Evolutionary conservation across 2,888 invertebrate species (phyloP).

Genomic region (Campoletis raptor): DNA sequence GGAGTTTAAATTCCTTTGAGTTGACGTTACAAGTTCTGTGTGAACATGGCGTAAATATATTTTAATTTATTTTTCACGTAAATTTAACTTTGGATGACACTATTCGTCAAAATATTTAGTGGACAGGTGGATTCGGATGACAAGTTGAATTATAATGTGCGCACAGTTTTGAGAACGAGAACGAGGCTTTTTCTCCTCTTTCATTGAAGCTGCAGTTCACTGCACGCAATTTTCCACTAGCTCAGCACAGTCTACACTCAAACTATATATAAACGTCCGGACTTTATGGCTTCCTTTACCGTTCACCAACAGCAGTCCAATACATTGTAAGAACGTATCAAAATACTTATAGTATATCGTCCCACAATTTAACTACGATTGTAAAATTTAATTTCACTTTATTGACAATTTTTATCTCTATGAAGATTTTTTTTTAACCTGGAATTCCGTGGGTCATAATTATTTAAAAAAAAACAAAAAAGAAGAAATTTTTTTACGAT

Average conservation of each 20-base stretch:
- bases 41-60: neutral
- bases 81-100: neutral
- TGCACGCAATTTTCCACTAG: constrained; percentile 77
- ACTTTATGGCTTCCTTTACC: constrained; percentile 49
- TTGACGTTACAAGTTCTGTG: neutral
- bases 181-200: neutral
- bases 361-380: neutral
- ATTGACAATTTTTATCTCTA: no score
- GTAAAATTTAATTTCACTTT: neutral
- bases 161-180: constrained; percentile 25
- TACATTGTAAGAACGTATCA: constrained; percentile 1
- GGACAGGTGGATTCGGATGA: constrained; percentile 24
- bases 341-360: constrained; percentile 9
- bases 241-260: constrained; percentile 64
- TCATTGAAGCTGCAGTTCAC: constrained; percentile 24
- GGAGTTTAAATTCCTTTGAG: neutral
- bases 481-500: no score
- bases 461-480: no score
- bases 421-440: no score
- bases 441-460: no score
- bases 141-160: constrained; percentile 19
- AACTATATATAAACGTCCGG: constrained; percentile 33
- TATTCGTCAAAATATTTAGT: constrained; percentile 3
- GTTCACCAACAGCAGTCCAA: constrained; percentile 17
- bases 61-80: no score